Evolutionary conservation across 2,888 invertebrate species (phyloP).

Genomic region (Acleris holmiana): DNA sequence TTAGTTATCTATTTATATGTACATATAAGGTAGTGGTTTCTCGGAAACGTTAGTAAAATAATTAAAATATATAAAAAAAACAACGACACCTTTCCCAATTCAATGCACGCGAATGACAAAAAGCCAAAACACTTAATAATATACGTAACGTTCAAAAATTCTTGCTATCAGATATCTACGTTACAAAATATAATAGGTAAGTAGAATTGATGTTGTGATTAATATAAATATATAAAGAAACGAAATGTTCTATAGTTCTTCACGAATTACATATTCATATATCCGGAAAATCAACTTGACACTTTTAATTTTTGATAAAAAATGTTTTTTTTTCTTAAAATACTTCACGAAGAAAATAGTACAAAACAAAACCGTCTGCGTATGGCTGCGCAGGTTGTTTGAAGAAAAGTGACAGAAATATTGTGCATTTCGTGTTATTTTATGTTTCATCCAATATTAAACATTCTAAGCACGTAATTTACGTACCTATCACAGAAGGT

Average conservation of each 20-base stretch:
- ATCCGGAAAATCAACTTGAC: not conserved
- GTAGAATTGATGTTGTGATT: not conserved
- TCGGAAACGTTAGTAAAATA: too few relatives aligned
- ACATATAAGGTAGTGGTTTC: too few relatives aligned
- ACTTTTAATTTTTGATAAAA: not conserved
- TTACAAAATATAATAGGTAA: not conserved
- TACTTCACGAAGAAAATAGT: not conserved
- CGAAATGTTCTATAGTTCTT: slow-evolving; percentile 2
- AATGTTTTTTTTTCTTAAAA: not conserved
- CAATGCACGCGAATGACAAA: too few relatives aligned
- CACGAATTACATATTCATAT: not conserved
- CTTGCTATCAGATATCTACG: too few relatives aligned
- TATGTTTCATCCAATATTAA: not conserved
- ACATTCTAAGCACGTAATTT: not conserved
- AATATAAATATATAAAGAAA: not conserved
- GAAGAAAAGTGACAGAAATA: slow-evolving; percentile 38
- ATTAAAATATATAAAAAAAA: too few relatives aligned
- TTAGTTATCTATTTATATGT: too few relatives aligned
- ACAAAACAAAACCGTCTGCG: slow-evolving; percentile 45
- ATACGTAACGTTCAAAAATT: too few relatives aligned
- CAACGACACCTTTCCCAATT: too few relatives aligned
- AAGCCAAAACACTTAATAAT: too few relatives aligned
- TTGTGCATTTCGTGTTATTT: slow-evolving; percentile 20
- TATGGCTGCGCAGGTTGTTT: slow-evolving; percentile 64
- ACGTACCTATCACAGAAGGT: not conserved